Conservation (phyloP, 1,140 invertebrate species). For the Panulirus ornatus region DNA sequence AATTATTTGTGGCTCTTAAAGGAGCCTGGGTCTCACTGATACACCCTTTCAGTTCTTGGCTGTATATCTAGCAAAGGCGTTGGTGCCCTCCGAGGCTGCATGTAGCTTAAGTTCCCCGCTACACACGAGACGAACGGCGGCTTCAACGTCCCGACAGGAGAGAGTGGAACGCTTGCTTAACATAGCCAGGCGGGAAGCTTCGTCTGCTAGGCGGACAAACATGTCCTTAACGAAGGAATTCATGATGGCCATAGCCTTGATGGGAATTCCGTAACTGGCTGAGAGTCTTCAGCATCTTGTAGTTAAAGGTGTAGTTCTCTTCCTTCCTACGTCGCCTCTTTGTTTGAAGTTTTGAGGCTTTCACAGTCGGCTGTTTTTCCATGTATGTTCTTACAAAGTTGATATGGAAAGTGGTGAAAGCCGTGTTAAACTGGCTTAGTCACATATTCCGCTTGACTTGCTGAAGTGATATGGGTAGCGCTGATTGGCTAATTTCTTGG, state of each 20-base stretch:
- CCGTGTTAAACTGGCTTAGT: too few species aligned
- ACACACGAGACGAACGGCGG: background rate
- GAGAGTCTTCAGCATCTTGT: conserved; percentile 86
- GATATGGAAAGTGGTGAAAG: too few species aligned
- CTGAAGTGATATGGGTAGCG: too few species aligned
- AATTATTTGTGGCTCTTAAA: background rate
- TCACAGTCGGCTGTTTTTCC: too few species aligned
- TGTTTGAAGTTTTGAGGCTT: too few species aligned
- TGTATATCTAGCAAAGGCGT: conserved; percentile 10
- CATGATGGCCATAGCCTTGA: conserved; percentile 81
- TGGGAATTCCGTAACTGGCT: conserved; percentile 84
- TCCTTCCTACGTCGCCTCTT: conserved; percentile 80
- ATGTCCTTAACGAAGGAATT: conserved; percentile 84
- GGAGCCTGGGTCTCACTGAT: background rate
- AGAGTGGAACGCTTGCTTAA: conserved; percentile 5
- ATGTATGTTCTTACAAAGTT: too few species aligned
- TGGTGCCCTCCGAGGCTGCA: conserved; percentile 23
- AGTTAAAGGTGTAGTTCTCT: conserved; percentile 86
- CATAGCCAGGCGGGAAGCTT: background rate
- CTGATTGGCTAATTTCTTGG: too few species aligned
- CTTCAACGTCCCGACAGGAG: background rate
- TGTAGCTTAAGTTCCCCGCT: background rate
- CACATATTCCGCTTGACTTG: too few species aligned
- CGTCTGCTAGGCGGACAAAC: background rate
- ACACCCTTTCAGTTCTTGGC: background rate